These are phyloP conservation scores for Dysdera silvatica DNA, from an alignment of 1,140 invertebrate species.

Conservation along the genomic window DNA sequence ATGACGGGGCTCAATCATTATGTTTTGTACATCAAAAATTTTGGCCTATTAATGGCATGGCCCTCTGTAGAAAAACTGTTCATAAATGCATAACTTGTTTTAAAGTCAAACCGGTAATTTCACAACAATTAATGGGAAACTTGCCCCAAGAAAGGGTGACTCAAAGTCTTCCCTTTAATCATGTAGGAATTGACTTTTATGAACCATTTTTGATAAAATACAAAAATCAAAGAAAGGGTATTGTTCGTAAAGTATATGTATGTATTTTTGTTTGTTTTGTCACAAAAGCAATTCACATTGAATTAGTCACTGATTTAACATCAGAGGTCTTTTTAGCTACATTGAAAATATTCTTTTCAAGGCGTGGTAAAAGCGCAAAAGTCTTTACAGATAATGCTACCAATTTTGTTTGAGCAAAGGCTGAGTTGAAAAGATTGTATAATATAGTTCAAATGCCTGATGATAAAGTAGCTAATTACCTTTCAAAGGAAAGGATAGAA, in stretches of 20 bases:
- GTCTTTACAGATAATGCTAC: constrained; percentile 5
- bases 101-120: background rate
- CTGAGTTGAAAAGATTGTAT: background rate
- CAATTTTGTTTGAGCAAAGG: constrained; percentile 8
- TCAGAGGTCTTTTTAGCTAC: constrained; percentile 40
- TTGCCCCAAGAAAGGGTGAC: background rate
- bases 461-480: background rate
- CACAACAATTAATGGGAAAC: background rate
- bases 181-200: constrained; percentile 1
- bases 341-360: constrained; percentile 8
- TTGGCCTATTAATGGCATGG: constrained; percentile 8
- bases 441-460: background rate
- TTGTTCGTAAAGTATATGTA: constrained; percentile 41
- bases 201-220: constrained; percentile 1
- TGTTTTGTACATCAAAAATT: constrained; percentile 4
- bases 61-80: background rate
- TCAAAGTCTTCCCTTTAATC: background rate
- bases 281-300: constrained; percentile 10
- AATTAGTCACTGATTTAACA: constrained; percentile 37
- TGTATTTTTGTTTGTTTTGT: background rate
- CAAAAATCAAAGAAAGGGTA: constrained; percentile 3
- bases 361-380: constrained; percentile 2
- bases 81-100: constrained; percentile 4
- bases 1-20: background rate
- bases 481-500: background rate